Percentiles rank a stretch among this genome's conserved stretches.
These are phyloP conservation scores for Cataglyphis hispanica DNA, from an alignment of 1,140 invertebrate species.

Conservation along the genomic window DNA sequence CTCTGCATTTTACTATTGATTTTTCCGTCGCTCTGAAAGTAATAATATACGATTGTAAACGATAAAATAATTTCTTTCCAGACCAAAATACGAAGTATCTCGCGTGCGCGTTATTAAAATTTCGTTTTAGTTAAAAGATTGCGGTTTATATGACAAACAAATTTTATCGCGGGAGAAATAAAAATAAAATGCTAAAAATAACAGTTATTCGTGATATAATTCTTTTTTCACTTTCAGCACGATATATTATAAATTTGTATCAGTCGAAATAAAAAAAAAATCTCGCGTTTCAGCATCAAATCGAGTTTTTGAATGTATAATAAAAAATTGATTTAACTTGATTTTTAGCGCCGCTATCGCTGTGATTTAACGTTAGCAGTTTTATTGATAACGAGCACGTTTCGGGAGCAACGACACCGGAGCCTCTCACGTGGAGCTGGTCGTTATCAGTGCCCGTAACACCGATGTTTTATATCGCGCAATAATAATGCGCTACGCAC, in stretches of 20 bases:
- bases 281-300: background rate
- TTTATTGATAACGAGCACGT: conserved; percentile 3
- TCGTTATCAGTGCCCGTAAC: conserved; percentile 6
- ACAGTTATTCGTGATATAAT: background rate
- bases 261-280: background rate
- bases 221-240: background rate
- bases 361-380: background rate
- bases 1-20: background rate
- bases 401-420: conserved; percentile 1
- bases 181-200: background rate
- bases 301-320: background rate
- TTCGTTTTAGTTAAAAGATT: background rate
- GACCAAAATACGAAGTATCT: background rate
- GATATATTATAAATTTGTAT: background rate
- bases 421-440: background rate
- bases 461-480: background rate
- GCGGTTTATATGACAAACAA: background rate
- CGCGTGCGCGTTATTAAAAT: background rate
- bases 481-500: background rate
- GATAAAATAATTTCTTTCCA: background rate
- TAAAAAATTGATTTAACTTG: conserved; percentile 1
- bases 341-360: background rate
- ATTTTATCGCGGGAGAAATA: background rate
- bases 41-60: background rate
- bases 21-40: background rate